Percentiles rank a stretch among this genome's conserved stretches.
These are phyloP conservation scores for Penaeus indicus DNA, from an alignment of 1,140 invertebrate species.

Conservation along the genomic window DNA sequence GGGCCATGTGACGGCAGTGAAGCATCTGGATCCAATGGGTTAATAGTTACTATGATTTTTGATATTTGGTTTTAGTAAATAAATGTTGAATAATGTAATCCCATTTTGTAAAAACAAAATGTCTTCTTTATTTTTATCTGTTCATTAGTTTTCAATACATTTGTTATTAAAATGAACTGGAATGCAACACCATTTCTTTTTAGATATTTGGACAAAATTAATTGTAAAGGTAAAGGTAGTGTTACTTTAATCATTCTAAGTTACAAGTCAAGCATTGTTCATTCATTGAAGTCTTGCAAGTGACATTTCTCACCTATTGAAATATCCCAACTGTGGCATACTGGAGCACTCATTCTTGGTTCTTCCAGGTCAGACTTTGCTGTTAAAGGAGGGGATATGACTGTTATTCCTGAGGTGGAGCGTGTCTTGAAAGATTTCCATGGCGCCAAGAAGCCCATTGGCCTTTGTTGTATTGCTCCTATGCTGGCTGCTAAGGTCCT, in stretches of 20 bases:
- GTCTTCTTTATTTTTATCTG: no score
- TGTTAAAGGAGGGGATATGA: constrained; percentile 74
- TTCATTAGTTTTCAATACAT: no score
- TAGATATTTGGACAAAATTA: no score
- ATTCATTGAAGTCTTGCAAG: not conserved
- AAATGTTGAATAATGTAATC: no score
- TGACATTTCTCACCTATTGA: constrained; percentile 28
- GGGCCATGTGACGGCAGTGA: no score
- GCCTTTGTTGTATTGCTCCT: constrained; percentile 76
- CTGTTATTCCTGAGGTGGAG: constrained; percentile 73
- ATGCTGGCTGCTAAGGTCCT: constrained; percentile 74
- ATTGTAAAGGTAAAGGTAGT: not conserved
- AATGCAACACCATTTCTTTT: no score
- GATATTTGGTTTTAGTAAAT: no score
- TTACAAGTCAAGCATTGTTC: no score
- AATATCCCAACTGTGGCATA: not conserved
- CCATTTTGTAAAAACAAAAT: no score
- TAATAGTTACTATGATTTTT: no score
- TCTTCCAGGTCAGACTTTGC: constrained; percentile 75
- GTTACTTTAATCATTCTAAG: not conserved
- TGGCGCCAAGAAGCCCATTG: constrained; percentile 75
- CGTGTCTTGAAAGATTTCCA: constrained; percentile 75
- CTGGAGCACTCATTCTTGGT: not conserved
- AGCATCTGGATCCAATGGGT: no score
- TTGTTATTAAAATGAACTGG: no score